These are phyloP conservation scores for Microctonus aethiopoides DNA, from an alignment of 2,888 invertebrate genomes.

Conservation along the genomic window DNA sequence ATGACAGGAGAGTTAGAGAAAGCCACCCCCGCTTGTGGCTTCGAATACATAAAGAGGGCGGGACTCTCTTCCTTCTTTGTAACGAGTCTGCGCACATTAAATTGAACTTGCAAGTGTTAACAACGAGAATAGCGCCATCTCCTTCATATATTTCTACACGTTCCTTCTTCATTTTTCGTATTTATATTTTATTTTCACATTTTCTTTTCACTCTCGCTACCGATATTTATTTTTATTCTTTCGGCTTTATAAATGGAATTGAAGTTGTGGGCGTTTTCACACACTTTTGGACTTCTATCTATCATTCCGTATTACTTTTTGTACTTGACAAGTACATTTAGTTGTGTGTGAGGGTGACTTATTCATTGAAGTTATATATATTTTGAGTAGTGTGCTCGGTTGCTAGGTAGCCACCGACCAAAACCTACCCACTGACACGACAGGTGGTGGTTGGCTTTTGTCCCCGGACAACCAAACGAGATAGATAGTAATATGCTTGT, in stretches of 20 bases:
- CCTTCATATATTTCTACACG: conserved; percentile 4
- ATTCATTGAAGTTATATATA: background rate
- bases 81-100: conserved; percentile 23
- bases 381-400: conserved; percentile 22
- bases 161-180: background rate
- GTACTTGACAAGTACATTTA: conserved; percentile 12
- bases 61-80: conserved; percentile 28
- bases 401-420: conserved; percentile 36
- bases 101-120: conserved; percentile 15
- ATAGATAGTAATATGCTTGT: background rate
- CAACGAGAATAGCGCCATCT: conserved; percentile 39
- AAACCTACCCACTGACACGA: conserved; percentile 34
- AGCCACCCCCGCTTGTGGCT: conserved; percentile 33
- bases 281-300: conserved; percentile 17
- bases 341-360: conserved; percentile 14
- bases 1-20: conserved; percentile 19
- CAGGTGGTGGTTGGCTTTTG: conserved; percentile 34
- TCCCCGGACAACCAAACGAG: conserved; percentile 11
- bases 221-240: background rate
- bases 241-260: background rate
- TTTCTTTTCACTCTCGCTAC: background rate
- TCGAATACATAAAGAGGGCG: conserved; percentile 30
- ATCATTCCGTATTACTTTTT: conserved; percentile 8
- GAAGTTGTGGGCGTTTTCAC: conserved; percentile 10
- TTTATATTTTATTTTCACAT: background rate